phyloP scores from a whole-genome alignment of 2,797 vertebrate genomes.

The Gephyroberyx darwinii region DNA sequence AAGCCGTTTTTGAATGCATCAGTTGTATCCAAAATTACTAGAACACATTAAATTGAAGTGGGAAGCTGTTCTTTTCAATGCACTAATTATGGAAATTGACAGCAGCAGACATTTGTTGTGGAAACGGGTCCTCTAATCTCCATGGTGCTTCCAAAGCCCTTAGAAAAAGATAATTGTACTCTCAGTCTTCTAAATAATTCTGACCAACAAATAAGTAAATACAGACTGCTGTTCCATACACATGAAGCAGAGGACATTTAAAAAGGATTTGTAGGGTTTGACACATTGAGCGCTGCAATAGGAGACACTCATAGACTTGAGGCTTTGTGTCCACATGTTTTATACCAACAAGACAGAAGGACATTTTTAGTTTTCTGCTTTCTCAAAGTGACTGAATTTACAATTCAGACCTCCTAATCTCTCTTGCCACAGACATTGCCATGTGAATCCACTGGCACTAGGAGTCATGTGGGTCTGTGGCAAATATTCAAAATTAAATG shows the following conservation, averaged over 20 bases:
- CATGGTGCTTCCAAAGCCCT: constrained; percentile 25
- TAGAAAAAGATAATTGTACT: constrained; percentile 16
- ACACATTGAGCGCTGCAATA: constrained; percentile 17
- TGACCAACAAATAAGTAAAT: constrained; percentile 24
- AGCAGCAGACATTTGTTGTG: constrained; percentile 48
- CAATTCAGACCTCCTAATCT: not conserved
- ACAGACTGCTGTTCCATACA: constrained; percentile 1
- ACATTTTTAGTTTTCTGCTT: constrained; percentile 10
- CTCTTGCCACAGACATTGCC: constrained; percentile 37
- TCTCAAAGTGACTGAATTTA: not conserved
- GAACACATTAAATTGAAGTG: constrained; percentile 9
- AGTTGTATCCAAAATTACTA: constrained; percentile 19
- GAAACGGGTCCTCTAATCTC: constrained; percentile 44
- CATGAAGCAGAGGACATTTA: constrained; percentile 12
- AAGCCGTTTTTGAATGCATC: constrained; percentile 18
- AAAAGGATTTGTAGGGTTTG: not conserved
- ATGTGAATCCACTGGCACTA: constrained; percentile 30
- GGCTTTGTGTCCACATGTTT: constrained; percentile 6
- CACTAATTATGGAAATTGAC: constrained; percentile 56
- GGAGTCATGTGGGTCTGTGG: constrained; percentile 50
- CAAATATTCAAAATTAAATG: constrained; percentile 64
- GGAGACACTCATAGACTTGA: constrained; percentile 10
- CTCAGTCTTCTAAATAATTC: constrained; percentile 18
- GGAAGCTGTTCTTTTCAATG: constrained; percentile 37
- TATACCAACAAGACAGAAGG: not conserved